These are phyloP conservation scores for Lichenostomus cassidix DNA, from an alignment of 2,113 vertebrate species.

Conservation along the genomic window DNA sequence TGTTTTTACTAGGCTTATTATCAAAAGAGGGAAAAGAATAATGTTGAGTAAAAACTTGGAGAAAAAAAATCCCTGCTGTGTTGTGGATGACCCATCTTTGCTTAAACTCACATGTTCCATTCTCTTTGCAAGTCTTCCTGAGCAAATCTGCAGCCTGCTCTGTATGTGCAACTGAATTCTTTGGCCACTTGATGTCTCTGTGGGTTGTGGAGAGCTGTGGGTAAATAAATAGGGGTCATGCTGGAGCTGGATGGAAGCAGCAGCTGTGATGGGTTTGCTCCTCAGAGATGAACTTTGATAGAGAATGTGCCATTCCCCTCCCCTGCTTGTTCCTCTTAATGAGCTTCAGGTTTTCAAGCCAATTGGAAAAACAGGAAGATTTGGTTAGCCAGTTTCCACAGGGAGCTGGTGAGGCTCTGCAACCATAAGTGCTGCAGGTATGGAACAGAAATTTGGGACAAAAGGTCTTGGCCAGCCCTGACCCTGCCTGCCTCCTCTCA, in stretches of 20 bases:
- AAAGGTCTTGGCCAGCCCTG: background rate
- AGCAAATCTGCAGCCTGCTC: background rate
- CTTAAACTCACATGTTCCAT: background rate
- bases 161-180: background rate
- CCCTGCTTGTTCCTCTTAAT: background rate
- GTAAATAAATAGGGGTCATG: background rate
- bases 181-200: constrained; percentile 49
- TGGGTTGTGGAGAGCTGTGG: background rate
- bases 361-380: background rate
- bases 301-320: background rate
- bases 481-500: background rate
- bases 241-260: background rate
- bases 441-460: background rate
- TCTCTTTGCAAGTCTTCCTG: background rate
- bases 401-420: background rate
- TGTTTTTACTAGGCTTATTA: background rate
- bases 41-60: background rate
- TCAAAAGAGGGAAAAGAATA: background rate
- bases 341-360: background rate
- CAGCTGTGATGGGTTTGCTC: background rate
- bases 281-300: background rate
- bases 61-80: background rate
- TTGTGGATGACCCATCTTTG: background rate
- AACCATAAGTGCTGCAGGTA: background rate
- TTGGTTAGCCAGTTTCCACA: background rate